Evolutionary conservation across 1,140 invertebrate species (phyloP).

Genomic region (Nymphalis io): DNA sequence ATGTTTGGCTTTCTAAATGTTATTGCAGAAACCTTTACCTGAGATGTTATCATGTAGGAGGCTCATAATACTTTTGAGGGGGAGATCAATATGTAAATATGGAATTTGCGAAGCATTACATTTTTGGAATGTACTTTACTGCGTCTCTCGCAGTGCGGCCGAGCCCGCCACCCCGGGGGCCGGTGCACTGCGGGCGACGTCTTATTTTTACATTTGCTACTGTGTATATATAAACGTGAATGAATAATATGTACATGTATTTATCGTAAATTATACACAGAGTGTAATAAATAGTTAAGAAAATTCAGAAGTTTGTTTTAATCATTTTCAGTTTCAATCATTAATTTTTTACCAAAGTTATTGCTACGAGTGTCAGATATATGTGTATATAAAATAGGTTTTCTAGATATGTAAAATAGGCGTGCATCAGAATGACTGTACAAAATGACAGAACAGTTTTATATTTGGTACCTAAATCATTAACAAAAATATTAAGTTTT

Average conservation of each 20-base stretch:
- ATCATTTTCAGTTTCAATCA: neutral
- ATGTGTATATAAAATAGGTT: neutral
- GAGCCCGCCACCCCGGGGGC: slow-evolving; percentile 4
- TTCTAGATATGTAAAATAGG: too few relatives aligned
- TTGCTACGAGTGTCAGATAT: neutral
- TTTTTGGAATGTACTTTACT: slow-evolving; percentile 54
- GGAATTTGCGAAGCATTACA: slow-evolving; percentile 57
- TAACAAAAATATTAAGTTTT: too few relatives aligned
- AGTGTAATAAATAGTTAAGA: slow-evolving; percentile 78
- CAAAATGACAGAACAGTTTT: too few relatives aligned
- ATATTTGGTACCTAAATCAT: too few relatives aligned
- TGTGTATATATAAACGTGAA: slow-evolving; percentile 70
- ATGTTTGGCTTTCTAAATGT: neutral
- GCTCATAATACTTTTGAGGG: slow-evolving; percentile 14
- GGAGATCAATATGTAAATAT: slow-evolving; percentile 61
- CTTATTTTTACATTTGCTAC: slow-evolving; percentile 75
- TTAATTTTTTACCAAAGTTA: neutral
- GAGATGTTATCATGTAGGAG: neutral
- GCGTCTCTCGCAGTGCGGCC: slow-evolving; percentile 12
- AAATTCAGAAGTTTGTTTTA: slow-evolving; percentile 31
- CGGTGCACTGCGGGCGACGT: slow-evolving; percentile 24
- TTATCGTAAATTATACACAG: slow-evolving; percentile 77
- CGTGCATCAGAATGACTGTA: too few relatives aligned
- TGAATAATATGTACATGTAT: slow-evolving; percentile 69
- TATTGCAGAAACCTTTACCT: neutral